Evolutionary conservation across 2,113 vertebrate genomes (phyloP), one percentile per base, ranked within the genome.

Genomic region (Tachysurus fulvidraco): DNA sequence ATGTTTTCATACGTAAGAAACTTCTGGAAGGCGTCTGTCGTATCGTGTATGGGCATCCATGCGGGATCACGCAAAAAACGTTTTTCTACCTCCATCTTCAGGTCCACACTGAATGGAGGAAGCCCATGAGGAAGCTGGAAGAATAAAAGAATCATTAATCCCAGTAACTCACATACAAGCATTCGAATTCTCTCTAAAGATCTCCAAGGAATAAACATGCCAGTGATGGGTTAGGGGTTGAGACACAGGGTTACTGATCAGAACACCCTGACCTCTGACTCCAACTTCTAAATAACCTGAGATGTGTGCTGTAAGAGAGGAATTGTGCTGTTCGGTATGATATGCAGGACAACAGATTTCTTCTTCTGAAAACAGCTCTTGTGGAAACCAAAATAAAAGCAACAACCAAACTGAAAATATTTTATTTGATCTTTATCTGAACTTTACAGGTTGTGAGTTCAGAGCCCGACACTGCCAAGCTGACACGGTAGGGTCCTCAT

Each of bases 1-100:
- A 41, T 41, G 36, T 44, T 21, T 16, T 89, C 89, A 78, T 93
- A 98, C 97, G 96, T 94, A 3, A 94, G 93, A 86, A 96, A 96
- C 81, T 93, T 95, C 59, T 97, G 95, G 88, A 97, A 95, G 71
- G 95, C 94, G 76, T 95, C 93, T 44, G 97, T 96, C 79, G 94
- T 94, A 88, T 95, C 93, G 3, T 98, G 96, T 65, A 97, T 89
- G 36, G 97, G 96, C 80, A 98, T 96, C 96, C 96, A 97, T 54
- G 93, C 93, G 0, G 97, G 96, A 78, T 96, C 96, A 0, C 60
- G 90, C 83, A 98, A 93, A 84, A 97, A 97, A 77, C 92, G 91
- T 83, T 93, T 95, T 85, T 97, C 95, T 36, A 96, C 95, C 92
- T 97, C 96, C 19, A 92, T 94, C 86, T 95, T 94, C 88, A 97